Evolutionary conservation across 2,888 invertebrate genomes (phyloP).

Genomic region (Calameuta filiformis): DNA sequence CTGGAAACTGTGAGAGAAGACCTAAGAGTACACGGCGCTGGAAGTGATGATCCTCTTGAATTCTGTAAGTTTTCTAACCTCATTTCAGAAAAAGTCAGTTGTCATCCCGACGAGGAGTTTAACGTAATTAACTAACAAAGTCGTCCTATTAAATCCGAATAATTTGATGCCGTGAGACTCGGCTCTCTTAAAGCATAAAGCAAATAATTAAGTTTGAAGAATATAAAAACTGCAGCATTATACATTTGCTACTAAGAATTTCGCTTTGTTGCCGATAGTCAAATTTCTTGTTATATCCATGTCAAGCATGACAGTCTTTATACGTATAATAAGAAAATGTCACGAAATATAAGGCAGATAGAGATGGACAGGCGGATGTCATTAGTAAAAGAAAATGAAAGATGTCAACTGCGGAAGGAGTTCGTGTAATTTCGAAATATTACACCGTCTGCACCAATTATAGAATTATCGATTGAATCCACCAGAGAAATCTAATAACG

Average conservation of each 20-base stretch:
- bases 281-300: neutral
- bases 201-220: neutral
- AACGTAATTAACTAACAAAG: neutral
- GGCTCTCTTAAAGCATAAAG: neutral
- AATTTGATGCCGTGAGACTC: neutral
- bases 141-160: neutral
- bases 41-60: neutral
- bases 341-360: neutral
- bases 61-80: neutral
- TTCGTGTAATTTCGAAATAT: neutral
- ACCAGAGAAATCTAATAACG: constrained; percentile 19
- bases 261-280: neutral
- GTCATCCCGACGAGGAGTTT: neutral
- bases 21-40: neutral
- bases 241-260: neutral
- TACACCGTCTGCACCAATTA: constrained; percentile 6
- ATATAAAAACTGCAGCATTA: neutral
- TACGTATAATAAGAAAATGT: neutral
- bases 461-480: constrained; percentile 14
- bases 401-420: neutral
- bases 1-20: neutral
- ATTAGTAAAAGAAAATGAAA: neutral
- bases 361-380: neutral
- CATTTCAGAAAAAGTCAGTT: neutral
- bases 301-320: neutral